Evolutionary conservation across 2,113 vertebrate genomes (phyloP).

Genomic region (Sebastes schlegelii): DNA sequence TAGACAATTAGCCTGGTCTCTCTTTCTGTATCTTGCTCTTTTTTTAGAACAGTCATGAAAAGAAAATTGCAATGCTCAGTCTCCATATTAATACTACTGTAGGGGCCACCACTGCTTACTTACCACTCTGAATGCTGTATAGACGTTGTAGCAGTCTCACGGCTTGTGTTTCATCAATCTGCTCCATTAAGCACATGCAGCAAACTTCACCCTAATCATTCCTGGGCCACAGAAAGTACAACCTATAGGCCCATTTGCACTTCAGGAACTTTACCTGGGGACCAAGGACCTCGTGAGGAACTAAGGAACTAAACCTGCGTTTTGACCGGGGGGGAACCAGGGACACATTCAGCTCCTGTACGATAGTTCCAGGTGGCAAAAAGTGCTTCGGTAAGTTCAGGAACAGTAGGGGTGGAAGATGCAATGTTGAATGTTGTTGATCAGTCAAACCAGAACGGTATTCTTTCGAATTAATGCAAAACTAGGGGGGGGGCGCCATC

Average conservation of each 20-base stretch:
- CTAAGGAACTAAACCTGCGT: neutral
- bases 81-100: neutral
- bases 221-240: neutral
- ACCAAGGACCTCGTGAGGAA: neutral
- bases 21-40: neutral
- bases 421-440: neutral
- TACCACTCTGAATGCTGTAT: too few relatives aligned
- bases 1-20: neutral
- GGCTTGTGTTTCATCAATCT: neutral
- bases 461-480: neutral
- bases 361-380: neutral
- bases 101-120: neutral
- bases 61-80: neutral
- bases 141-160: too few relatives aligned
- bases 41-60: neutral
- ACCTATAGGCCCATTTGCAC: too few relatives aligned
- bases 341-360: neutral
- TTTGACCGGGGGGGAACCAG: neutral
- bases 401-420: neutral
- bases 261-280: neutral
- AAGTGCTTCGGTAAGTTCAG: neutral
- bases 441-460: neutral
- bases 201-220: neutral
- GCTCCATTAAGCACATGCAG: neutral
- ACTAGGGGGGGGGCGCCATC: neutral